Percentiles rank a stretch among this genome's conserved stretches.
Evolutionary conservation across 2,888 invertebrate genomes (phyloP).

Genomic region (Apantesis nais): DNA sequence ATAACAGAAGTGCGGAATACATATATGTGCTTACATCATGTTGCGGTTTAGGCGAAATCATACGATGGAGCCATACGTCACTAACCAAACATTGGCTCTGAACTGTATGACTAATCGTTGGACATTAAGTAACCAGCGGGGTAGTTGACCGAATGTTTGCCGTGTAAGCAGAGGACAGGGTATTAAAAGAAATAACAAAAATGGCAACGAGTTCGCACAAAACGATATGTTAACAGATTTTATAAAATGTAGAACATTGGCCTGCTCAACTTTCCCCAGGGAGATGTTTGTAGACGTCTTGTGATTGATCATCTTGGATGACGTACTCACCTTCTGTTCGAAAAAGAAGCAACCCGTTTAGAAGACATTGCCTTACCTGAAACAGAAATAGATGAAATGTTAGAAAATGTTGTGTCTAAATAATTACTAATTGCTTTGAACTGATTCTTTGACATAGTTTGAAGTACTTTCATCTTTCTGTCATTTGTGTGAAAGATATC

Average conservation of each 20-base stretch:
- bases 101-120: slow-evolving; percentile 73
- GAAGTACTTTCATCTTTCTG: slow-evolving; percentile 24
- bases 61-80: slow-evolving; percentile 60
- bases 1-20: slow-evolving; percentile 47
- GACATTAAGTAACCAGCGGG: slow-evolving; percentile 78
- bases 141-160: slow-evolving; percentile 80
- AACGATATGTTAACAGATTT: slow-evolving; percentile 41
- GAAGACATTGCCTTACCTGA: slow-evolving; percentile 84
- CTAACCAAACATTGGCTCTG: slow-evolving; percentile 71
- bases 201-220: slow-evolving; percentile 55
- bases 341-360: slow-evolving; percentile 74
- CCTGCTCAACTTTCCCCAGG: slow-evolving; percentile 52
- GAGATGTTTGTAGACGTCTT: slow-evolving; percentile 38
- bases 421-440: slow-evolving; percentile 32
- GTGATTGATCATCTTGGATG: slow-evolving; percentile 63
- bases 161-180: slow-evolving; percentile 62
- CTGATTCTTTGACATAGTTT: slow-evolving; percentile 26
- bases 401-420: slow-evolving; percentile 34
- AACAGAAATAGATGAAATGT: slow-evolving; percentile 66
- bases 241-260: slow-evolving; percentile 58
- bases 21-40: slow-evolving; percentile 37
- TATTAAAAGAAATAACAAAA: slow-evolving; percentile 55
- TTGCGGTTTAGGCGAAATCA: slow-evolving; percentile 60
- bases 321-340: slow-evolving; percentile 71
- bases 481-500: slow-evolving; percentile 1